Evolutionary conservation across 2,113 vertebrate species (phyloP), one percentile per base, ranked within the genome.

Genomic region (Passer domesticus): DNA sequence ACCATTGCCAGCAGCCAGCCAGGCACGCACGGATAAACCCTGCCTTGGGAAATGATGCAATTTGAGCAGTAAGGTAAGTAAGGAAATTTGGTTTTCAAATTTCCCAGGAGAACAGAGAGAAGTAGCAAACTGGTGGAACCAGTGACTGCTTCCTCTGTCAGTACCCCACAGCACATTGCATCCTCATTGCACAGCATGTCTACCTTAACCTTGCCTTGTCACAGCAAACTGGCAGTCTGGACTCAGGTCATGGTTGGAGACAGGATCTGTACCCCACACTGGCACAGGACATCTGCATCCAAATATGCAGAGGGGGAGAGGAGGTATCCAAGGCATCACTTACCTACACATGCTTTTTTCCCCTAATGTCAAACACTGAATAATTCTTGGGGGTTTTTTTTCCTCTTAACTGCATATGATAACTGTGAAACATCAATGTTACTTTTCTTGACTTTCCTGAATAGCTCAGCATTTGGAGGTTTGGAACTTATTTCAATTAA

Each of bases 321-420:
- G 35, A 73, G 28, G 9, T 75, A 23, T 41, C 16, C 11, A 41
- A 50, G 33, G 4, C 1, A 1, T 39, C 37, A 33, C 9, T 39
- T 79, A 30, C 23, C 11, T 63, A 3, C 7, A 30, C 1, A 1
- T 20, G 22, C 2, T 55, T 87, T 52, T 13, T 10, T 3, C 27
- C 31, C 15, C 15, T n/a, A 23, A 5, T 37, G 30, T 19, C n/a
- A 53, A 5, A 33, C 7, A 17, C 46, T 35, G 33, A 30, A 10
- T 23, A 31, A 11, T 2, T 25, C 10, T n/a, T 64, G 7, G 11
- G 11, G 0, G 2, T 10, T 15, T 2, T 6, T 2, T 4, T 1
- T 8, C 3, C 5, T n/a, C 37, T 74, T 67, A 55, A 13, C 27
- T 37, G 37, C 31, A 73, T 56, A 44, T 23, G 33, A 33, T 43